A percentile compares a stretch with the other conserved stretches of the same genome.
These are phyloP conservation scores for Sceliomorpha sp. DNA, from an alignment of 2,888 invertebrate genomes.

Conservation along the genomic window DNA sequence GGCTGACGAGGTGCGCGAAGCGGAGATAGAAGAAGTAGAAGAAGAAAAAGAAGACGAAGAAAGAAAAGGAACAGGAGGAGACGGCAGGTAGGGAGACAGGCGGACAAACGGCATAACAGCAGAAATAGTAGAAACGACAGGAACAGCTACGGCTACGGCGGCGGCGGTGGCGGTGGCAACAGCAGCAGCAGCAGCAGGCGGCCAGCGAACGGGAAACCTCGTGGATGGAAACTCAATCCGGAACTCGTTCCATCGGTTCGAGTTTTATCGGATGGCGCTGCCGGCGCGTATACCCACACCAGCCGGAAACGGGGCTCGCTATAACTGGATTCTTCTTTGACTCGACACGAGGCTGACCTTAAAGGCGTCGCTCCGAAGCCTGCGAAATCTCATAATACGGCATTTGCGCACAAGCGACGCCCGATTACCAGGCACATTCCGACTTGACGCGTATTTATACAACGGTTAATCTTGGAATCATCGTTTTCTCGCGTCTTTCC, in stretches of 20 bases:
- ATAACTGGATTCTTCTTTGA: slow-evolving; percentile 56
- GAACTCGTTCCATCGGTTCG: slow-evolving; percentile 53
- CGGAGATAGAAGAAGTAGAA: background rate
- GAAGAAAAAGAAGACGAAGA: background rate
- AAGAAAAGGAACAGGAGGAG: slow-evolving; percentile 25
- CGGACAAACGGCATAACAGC: slow-evolving; percentile 50
- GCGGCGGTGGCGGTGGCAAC: slow-evolving; percentile 16
- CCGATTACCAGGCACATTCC: too few relatives aligned
- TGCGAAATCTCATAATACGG: slow-evolving; percentile 26
- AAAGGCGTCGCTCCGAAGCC: slow-evolving; percentile 39
- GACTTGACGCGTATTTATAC: too few relatives aligned
- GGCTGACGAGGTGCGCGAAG: background rate
- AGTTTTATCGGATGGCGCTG: slow-evolving; percentile 49
- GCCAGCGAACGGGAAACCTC: slow-evolving; percentile 45
- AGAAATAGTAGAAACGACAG: slow-evolving; percentile 22
- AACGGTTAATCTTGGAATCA: too few relatives aligned
- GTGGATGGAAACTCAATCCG: slow-evolving; percentile 55
- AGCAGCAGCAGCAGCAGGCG: slow-evolving; percentile 18
- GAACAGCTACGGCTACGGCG: too few relatives aligned
- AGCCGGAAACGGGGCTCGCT: slow-evolving; percentile 50
- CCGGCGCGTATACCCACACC: slow-evolving; percentile 33
- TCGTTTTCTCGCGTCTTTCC: too few relatives aligned
- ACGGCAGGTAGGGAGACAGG: background rate
- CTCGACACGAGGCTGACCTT: slow-evolving; percentile 49
- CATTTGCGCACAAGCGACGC: too few relatives aligned